Evolutionary conservation across 2,888 invertebrate genomes (phyloP).

Genomic region (Uloborus plumipes): DNA sequence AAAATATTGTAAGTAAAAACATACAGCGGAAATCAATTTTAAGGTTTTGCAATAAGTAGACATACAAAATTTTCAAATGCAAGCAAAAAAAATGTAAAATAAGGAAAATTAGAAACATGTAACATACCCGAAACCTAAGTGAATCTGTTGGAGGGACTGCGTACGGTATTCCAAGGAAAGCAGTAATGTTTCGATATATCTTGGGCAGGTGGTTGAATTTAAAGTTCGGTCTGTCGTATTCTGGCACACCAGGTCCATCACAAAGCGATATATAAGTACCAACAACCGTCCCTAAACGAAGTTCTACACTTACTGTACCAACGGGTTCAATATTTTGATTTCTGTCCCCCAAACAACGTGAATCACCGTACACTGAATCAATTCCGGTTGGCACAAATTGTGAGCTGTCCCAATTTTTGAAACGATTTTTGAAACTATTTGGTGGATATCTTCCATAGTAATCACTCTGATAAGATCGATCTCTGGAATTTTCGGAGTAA

Average conservation of each 20-base stretch:
- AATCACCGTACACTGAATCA: slow-evolving; percentile 35
- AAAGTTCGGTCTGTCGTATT: slow-evolving; percentile 51
- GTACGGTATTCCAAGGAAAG: slow-evolving; percentile 94
- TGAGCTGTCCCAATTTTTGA: slow-evolving; percentile 12
- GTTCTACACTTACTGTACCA: slow-evolving; percentile 26
- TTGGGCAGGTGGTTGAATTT: slow-evolving; percentile 28
- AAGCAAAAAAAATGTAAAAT: background rate
- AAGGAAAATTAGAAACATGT: background rate
- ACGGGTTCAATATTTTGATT: background rate
- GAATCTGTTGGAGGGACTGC: slow-evolving; percentile 88
- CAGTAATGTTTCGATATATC: slow-evolving; percentile 69
- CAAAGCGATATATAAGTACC: slow-evolving; percentile 65
- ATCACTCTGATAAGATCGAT: slow-evolving; percentile 28
- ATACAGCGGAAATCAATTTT: no score
- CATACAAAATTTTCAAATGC: no score
- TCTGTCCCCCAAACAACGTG: slow-evolving; percentile 37
- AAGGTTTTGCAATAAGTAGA: no score
- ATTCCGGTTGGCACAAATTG: background rate
- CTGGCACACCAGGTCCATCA: slow-evolving; percentile 65
- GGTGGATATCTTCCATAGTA: slow-evolving; percentile 38
- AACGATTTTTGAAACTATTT: slow-evolving; percentile 12
- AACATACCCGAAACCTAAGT: slow-evolving; percentile 72
- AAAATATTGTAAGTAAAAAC: no score
- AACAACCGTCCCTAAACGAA: slow-evolving; percentile 33
- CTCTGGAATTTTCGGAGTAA: slow-evolving; percentile 21